phyloP scores from a whole-genome alignment of 2,888 invertebrate genomes.

The Latrodectus hesperus region DNA sequence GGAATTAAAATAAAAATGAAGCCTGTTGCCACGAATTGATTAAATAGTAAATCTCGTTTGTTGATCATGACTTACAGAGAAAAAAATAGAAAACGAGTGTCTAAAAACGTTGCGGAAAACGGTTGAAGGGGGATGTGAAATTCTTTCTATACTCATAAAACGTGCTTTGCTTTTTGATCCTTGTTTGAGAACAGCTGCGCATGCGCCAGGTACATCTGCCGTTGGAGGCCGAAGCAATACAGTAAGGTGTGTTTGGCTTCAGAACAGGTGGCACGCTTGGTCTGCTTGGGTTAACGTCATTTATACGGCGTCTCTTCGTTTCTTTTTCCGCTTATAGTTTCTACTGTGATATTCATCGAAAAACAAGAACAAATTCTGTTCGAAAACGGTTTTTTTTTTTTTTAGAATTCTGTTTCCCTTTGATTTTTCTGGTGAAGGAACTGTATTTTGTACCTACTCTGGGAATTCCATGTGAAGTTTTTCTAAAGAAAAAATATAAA shows the following conservation, averaged over 20 bases:
- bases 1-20: too few species aligned
- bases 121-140: background rate
- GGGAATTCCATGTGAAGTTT: conserved; percentile 10
- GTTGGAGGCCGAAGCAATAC: conserved; percentile 26
- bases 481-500: background rate
- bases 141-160: background rate
- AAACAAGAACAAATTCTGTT: background rate
- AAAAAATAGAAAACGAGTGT: too few species aligned
- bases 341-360: background rate
- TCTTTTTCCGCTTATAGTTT: background rate
- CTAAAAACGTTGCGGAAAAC: background rate
- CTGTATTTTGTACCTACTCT: background rate
- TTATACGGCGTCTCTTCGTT: conserved; percentile 19
- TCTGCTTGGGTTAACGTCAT: conserved; percentile 31
- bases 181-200: conserved; percentile 25
- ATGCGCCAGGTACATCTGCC: conserved; percentile 55
- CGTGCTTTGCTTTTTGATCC: background rate
- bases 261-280: conserved; percentile 58
- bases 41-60: too few species aligned
- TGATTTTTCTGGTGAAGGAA: conserved; percentile 14
- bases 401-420: background rate
- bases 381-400: background rate
- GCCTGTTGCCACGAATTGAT: too few species aligned
- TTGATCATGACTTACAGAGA: too few species aligned
- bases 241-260: conserved; percentile 56